Conservation (phyloP, 2,888 invertebrate species). For the Operophtera brumata region DNA sequence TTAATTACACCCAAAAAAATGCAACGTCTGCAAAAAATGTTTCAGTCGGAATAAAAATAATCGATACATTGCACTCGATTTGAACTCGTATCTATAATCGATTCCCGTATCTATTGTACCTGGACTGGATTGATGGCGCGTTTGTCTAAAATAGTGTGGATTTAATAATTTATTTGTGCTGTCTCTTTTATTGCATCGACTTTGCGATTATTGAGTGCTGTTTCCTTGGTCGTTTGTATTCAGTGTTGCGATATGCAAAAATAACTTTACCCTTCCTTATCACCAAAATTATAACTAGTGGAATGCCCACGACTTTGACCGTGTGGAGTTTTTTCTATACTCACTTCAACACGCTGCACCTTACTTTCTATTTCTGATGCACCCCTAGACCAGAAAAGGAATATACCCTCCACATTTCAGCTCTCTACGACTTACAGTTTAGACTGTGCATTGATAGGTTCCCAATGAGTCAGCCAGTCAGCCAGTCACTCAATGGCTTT, state of each 20-base stretch:
- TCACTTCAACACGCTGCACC: too few relatives aligned
- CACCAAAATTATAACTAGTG: too few relatives aligned
- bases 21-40: not conserved
- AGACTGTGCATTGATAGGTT: too few relatives aligned
- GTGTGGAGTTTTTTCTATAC: too few relatives aligned
- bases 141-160: conserved; percentile 36
- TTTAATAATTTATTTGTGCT: conserved; percentile 36
- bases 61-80: conserved; percentile 26
- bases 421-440: too few relatives aligned
- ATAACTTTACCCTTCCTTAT: not conserved
- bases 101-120: conserved; percentile 30
- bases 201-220: conserved; percentile 17
- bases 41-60: conserved; percentile 12
- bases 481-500: too few relatives aligned
- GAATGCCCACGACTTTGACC: too few relatives aligned
- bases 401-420: too few relatives aligned
- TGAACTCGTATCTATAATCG: conserved; percentile 26
- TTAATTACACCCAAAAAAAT: not conserved
- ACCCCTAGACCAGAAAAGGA: too few relatives aligned
- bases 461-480: too few relatives aligned
- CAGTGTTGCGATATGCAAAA: not conserved
- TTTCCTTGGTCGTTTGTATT: not conserved
- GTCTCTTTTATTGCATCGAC: conserved; percentile 31
- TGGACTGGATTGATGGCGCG: conserved; percentile 31
- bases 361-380: too few relatives aligned